phyloP scores from a whole-genome alignment of 1,140 invertebrate species.

The Bombus breviceps region DNA sequence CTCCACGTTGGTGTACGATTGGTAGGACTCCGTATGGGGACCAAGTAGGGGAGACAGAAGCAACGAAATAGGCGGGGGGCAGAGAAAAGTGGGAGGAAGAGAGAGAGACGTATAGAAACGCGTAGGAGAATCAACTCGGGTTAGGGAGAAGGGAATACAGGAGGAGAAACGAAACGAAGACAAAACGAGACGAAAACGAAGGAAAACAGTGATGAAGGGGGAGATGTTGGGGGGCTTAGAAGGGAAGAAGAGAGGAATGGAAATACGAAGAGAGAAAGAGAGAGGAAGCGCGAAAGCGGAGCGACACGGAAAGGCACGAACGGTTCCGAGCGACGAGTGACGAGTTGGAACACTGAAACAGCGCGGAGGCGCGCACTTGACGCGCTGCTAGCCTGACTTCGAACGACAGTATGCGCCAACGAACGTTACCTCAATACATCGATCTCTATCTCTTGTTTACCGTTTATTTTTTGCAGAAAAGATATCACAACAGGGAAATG shows the following conservation, averaged over 20 bases:
- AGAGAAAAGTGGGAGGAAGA: background rate
- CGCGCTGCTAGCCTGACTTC: slow-evolving; percentile 42
- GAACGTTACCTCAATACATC: background rate
- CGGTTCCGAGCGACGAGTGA: slow-evolving; percentile 65
- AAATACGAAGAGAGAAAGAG: slow-evolving; percentile 32
- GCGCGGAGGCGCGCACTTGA: slow-evolving; percentile 65
- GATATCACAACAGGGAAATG: background rate
- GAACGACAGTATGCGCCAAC: slow-evolving; percentile 13
- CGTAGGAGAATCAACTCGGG: slow-evolving; percentile 4
- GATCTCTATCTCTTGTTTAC: background rate
- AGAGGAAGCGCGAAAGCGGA: slow-evolving; percentile 43
- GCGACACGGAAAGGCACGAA: slow-evolving; percentile 70
- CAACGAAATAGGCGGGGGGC: background rate
- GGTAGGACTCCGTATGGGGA: slow-evolving; percentile 27
- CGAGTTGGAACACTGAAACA: slow-evolving; percentile 56
- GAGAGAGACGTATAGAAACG: slow-evolving; percentile 26
- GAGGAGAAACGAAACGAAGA: slow-evolving; percentile 19
- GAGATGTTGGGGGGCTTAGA: background rate
- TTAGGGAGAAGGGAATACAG: background rate
- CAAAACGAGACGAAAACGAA: slow-evolving; percentile 38
- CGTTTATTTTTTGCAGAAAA: no score
- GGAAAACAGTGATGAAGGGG: background rate
- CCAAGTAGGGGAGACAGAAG: background rate
- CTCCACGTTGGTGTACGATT: slow-evolving; percentile 22
- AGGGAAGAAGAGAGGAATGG: slow-evolving; percentile 1